Evolutionary conservation across 1,140 invertebrate genomes (phyloP), one percentile per base, ranked within the genome.

Genomic region (Lordiphosa stackelbergi): DNA sequence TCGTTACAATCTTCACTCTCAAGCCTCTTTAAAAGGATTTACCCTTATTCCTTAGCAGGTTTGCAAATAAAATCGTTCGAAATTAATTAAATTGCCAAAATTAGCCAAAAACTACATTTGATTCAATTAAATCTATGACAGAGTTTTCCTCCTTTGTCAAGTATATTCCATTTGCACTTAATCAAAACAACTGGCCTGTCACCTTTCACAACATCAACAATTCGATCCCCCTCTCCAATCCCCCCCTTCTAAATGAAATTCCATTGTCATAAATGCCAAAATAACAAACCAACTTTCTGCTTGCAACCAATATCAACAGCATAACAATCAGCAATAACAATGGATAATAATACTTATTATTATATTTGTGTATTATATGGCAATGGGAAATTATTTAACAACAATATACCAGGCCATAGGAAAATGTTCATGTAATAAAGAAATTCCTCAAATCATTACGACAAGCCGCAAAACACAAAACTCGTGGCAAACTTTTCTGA

Each of bases 381-480:
- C 22, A 45, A 34, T 34, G 49, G 48, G 64, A 58, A 52, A 54
- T 60, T 40, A 31, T 31, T 31, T 47, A 53, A 52, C 46, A 66
- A 55, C 41, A 38, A 53, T 38, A 49, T 36, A 31, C 42, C 31
- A 11, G 5, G 22, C 10, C 6, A 43, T 48, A 31, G 60, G 49
- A 65, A 71, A 68, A 64, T 72, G 42, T 71, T 60, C 24, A 31
- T 49, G 24, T 43, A 75, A 69, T 72, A 71, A 72, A 61, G 56
- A 79, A 81, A 81, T 79, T 79, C 68, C 63, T 62, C 75, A 79
- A 79, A 81, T 79, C 74, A 81, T 79, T 74, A 64, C 51, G 48
- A 53, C 56, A 74, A 63, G 61, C 66, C 74, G 38, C 71, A 81
- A 59, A 56, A 65, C 41, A 74, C 52, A 70, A 74, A 66, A 69